Conservation (phyloP, 92 coral and sea anemone species). For the Plumapathes pennacea region DNA sequence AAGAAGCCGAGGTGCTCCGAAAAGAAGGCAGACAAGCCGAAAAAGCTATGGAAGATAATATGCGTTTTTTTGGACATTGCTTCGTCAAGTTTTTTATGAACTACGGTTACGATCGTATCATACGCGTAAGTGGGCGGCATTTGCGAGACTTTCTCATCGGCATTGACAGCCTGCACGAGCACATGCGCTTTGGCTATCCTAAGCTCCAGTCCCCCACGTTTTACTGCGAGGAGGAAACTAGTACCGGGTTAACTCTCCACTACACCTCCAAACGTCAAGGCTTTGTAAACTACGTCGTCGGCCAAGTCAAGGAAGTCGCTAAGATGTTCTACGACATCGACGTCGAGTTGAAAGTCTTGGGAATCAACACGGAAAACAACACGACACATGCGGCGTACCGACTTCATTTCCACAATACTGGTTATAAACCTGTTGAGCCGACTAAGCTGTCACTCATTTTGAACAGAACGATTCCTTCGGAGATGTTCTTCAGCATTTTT, state of each 20-base stretch:
- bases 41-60: slow-evolving; percentile 58
- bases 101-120: slow-evolving; percentile 83
- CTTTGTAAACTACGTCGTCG: slow-evolving; percentile 69
- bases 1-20: no score
- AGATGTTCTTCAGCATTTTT: slow-evolving; percentile 70
- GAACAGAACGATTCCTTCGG: slow-evolving; percentile 37
- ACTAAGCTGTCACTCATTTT: slow-evolving; percentile 36
- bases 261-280: slow-evolving; percentile 73
- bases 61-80: slow-evolving; percentile 75
- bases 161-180: slow-evolving; percentile 81
- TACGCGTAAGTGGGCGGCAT: slow-evolving; percentile 80
- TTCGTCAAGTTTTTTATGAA: slow-evolving; percentile 77
- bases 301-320: slow-evolving; percentile 76
- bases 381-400: slow-evolving; percentile 62
- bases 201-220: slow-evolving; percentile 80
- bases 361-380: slow-evolving; percentile 11
- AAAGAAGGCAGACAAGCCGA: slow-evolving; percentile 58
- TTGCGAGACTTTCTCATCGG: slow-evolving; percentile 78
- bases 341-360: slow-evolving; percentile 49
- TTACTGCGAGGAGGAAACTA: slow-evolving; percentile 78
- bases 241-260: slow-evolving; percentile 62
- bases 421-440: slow-evolving; percentile 52
- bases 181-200: slow-evolving; percentile 87
- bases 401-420: slow-evolving; percentile 59
- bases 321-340: slow-evolving; percentile 47